Conservation (phyloP, 1,140 invertebrate species). For the Diabrotica undecimpunctata region DNA sequence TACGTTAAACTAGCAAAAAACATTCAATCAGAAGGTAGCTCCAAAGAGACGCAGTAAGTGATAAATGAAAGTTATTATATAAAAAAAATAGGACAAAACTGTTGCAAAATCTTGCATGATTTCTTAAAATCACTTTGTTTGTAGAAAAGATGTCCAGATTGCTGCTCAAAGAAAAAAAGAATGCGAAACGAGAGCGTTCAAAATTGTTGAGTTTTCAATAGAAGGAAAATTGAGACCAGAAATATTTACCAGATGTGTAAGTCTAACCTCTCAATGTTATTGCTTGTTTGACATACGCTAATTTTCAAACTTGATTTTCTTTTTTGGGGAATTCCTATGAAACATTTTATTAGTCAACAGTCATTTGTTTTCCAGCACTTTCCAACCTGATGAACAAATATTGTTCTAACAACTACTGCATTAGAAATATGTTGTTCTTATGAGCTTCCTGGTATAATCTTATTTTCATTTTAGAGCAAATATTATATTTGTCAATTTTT, state of each 20-base stretch:
- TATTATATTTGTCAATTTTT: too few species aligned
- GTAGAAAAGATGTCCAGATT: conserved; percentile 35
- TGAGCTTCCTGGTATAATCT: too few species aligned
- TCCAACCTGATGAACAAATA: too few species aligned
- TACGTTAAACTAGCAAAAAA: conserved; percentile 37
- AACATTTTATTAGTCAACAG: too few species aligned
- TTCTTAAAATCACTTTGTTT: conserved; percentile 5
- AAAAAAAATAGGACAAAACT: conserved; percentile 5
- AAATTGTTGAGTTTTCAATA: conserved; percentile 43
- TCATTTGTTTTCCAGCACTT: too few species aligned
- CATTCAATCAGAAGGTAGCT: conserved; percentile 23
- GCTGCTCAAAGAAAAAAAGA: conserved; percentile 40
- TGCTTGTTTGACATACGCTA: background rate
- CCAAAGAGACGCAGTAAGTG: conserved; percentile 32
- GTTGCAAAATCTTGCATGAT: background rate
- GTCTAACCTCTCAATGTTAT: conserved; percentile 13
- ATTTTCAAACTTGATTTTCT: too few species aligned
- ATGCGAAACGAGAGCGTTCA: conserved; percentile 39
- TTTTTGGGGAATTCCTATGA: too few species aligned
- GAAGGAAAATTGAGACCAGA: conserved; percentile 41
- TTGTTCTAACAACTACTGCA: too few species aligned
- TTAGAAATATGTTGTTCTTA: too few species aligned
- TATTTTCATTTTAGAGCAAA: too few species aligned
- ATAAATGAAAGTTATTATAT: conserved; percentile 10
- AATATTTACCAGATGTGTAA: conserved; percentile 43